Evolutionary conservation across 2,797 vertebrate genomes (phyloP), one percentile per base, ranked within the genome.

Genomic region (Sebastes miniatus): DNA sequence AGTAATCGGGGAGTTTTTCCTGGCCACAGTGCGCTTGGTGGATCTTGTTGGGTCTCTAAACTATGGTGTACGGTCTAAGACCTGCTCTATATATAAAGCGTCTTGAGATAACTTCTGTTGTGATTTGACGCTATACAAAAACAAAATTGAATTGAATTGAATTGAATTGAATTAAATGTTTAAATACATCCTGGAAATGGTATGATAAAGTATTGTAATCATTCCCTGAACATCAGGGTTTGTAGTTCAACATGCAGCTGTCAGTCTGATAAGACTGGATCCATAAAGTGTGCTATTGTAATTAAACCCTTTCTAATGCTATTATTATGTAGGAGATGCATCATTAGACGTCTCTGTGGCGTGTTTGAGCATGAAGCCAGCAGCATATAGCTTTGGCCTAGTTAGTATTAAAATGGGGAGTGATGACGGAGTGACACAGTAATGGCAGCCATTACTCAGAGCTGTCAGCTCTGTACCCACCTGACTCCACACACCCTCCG

Each of bases 371-470:
- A 66, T 62, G 20, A 57, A 64, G 32, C 31, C 22, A 59, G 72
- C 14, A 68, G 22, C 10, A 16, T 67, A 31, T 68, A 66, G 34
- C 20, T 81, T 43, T 66, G 77, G 22, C 80, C 80, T 69, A 34
- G 71, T 87, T 85, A 43, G 52, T 76, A 69, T 74, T 56, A 50
- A 75, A 85, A 87, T 77, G 54, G 54, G 29, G 67, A 74, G 32
- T 29, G 67, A 76, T 85, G 78, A 87, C 67, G 10, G 39, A 80
- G 65, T 87, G 87, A 86, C 75, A 81, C 27, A 4, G 67, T 88
- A 81, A 91, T 85, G 68, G 65, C 65, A 50, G 61, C 81, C 81
- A 90, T 90, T 86, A 86, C 61, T 88, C 87, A 83, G 34, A 67
- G 54, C 62, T 86, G 84, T 86, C 86, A 88, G 65, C 39, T 3